Conservation (phyloP, 2,113 vertebrate species). For the Gasterosteus aculeatus region DNA sequence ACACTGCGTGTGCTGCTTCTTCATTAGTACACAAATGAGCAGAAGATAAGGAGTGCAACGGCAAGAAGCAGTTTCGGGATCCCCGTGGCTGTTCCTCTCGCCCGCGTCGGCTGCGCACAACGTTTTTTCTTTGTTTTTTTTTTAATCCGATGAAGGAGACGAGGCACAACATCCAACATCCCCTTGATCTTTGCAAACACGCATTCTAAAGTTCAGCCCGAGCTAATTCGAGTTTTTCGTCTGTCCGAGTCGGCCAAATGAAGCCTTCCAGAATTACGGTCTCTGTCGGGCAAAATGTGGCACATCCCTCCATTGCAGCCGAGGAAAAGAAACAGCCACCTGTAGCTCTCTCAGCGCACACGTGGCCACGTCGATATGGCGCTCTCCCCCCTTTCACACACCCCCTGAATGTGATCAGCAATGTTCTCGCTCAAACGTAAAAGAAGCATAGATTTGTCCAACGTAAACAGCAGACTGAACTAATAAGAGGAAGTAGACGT, state of each 20-base stretch:
- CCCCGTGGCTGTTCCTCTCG: neutral
- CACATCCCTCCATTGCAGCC: neutral
- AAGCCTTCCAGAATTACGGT: neutral
- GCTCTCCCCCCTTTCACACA: neutral
- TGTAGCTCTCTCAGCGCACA: neutral
- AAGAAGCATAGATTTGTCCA: neutral
- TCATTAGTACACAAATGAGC: neutral
- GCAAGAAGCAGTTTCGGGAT: neutral
- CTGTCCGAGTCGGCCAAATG: conserved; percentile 8
- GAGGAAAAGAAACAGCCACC: neutral
- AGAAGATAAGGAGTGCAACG: neutral
- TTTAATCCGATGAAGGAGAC: conserved; percentile 2
- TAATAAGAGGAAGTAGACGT: neutral
- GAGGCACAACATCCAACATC: neutral
- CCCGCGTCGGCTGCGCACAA: neutral
- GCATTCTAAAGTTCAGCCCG: conserved; percentile 10
- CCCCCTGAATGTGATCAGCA: neutral
- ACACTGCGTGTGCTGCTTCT: neutral
- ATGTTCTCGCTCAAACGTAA: neutral
- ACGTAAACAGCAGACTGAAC: neutral
- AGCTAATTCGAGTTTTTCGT: conserved; percentile 12
- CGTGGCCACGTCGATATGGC: no score
- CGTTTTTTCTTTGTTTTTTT: neutral
- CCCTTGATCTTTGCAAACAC: neutral
- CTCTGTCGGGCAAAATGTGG: neutral